Evolutionary conservation across 2,888 invertebrate genomes (phyloP), one percentile per base, ranked within the genome.

Genomic region (Ophion obscuratus): DNA sequence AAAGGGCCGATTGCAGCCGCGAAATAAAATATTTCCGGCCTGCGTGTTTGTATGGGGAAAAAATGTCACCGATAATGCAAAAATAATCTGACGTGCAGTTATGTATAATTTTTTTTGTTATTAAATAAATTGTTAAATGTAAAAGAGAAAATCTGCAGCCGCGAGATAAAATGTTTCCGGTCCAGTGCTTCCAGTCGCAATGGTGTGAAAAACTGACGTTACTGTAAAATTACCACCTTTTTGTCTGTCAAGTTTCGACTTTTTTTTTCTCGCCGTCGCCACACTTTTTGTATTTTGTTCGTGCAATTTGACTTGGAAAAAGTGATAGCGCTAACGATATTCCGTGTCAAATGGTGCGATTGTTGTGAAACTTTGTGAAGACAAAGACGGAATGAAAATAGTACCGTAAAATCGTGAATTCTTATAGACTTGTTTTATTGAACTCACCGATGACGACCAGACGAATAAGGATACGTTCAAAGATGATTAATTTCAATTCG

Each of bases 401-500:
- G 14, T 14, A 47, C 47, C 3, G 17, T 4, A 53, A 53, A 17
- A 53, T 53, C 0, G 53, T 14, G 17, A 47, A 47, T 14, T 53
- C 4, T 14, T 5, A 3, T 53, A 5, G 14, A 47, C 14, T 53
- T 53, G 53, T 17, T 53, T 53, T 17, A 53, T 53, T 53, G 17
- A 5, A 17, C 14, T 53, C 53, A 53, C 53, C 17, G 14, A 53
- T 3, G 53, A 17, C 14, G 17, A 53, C 17, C 53, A 53, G 53
- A 53, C 17, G 17, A 53, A 5, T 11, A 5, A 53, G 53, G 53
- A 3, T 5, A 4, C 53, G 17, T 27, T 53, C 53, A 14, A 10
- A 17, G 47, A 53, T 17, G 31, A 44, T 20, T 47, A 64, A 62
- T 40, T 36, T 84, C 47, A 85, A 71, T 77, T 80, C 17, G 84